A percentile compares a stretch with the other conserved stretches of the same genome.
phyloP scores from a whole-genome alignment of 2,888 invertebrate species.

The Ecliptopera silaceata region DNA sequence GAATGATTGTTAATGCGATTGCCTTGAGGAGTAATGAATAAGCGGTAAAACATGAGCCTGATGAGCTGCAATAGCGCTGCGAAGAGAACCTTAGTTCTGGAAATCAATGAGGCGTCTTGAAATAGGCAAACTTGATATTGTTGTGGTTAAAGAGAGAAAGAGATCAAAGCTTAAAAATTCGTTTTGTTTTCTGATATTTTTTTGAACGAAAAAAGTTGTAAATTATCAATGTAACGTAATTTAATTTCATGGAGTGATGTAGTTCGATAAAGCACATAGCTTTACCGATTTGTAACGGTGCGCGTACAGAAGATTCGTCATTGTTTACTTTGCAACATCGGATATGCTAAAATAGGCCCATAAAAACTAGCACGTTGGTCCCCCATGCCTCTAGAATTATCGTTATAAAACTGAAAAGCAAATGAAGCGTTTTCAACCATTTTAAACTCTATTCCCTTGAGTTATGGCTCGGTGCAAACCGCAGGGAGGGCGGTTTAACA shows the following conservation, averaged over 20 bases:
- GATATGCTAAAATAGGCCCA: constrained; percentile 23
- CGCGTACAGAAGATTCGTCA: constrained; percentile 1
- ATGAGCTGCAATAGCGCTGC: constrained; percentile 9
- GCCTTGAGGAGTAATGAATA: constrained; percentile 29
- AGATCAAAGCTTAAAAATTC: neutral
- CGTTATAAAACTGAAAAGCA: constrained; percentile 21
- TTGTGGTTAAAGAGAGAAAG: neutral
- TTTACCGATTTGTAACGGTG: no score
- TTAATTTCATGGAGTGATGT: no score
- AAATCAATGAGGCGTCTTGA: constrained; percentile 23
- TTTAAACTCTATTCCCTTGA: constrained; percentile 35
- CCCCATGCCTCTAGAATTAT: constrained; percentile 15
- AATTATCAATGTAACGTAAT: no score
- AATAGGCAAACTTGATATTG: neutral
- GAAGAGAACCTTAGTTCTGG: neutral
- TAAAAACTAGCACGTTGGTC: constrained; percentile 35
- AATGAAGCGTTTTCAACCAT: constrained; percentile 31
- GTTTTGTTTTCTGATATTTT: no score
- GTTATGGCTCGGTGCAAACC: constrained; percentile 53
- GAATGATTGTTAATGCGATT: constrained; percentile 31
- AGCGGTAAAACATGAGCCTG: constrained; percentile 15
- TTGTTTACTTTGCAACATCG: constrained; percentile 21
- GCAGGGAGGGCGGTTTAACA: constrained; percentile 56
- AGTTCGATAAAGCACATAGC: no score
- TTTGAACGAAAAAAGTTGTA: no score